These are phyloP conservation scores for Callipepla squamata DNA, from an alignment of 2,113 vertebrate species.

Conservation along the genomic window DNA sequence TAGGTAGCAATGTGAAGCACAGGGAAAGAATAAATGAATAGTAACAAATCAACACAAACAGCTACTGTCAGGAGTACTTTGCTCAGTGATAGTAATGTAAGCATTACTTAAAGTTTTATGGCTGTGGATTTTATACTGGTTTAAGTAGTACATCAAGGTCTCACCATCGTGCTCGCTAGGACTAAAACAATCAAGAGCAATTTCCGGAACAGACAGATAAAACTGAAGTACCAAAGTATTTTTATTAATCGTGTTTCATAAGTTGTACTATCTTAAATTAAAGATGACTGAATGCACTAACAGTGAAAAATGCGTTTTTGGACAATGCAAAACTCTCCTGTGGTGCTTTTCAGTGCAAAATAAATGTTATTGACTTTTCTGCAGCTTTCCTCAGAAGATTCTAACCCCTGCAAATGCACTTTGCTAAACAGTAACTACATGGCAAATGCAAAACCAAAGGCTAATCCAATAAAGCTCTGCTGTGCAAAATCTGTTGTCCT, in stretches of 20 bases:
- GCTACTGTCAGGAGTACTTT: conserved; percentile 84
- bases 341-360: background rate
- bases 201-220: background rate
- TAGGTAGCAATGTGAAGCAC: conserved; percentile 80
- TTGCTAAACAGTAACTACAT: background rate
- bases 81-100: conserved; percentile 80
- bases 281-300: conserved; percentile 35
- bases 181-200: conserved; percentile 38
- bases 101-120: conserved; percentile 84
- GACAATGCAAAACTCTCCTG: background rate
- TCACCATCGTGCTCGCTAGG: conserved; percentile 9
- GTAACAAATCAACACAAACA: conserved; percentile 90
- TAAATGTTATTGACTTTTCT: background rate
- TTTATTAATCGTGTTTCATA: conserved; percentile 59
- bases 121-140: conserved; percentile 67
- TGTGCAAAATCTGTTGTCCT: conserved; percentile 4
- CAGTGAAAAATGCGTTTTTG: conserved; percentile 26
- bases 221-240: conserved; percentile 29
- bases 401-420: background rate
- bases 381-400: background rate
- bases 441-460: conserved; percentile 14
- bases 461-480: conserved; percentile 4
- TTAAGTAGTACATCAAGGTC: conserved; percentile 65
- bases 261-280: conserved; percentile 43
- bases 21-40: conserved; percentile 80